Evolutionary conservation across 1,140 invertebrate species (phyloP), one percentile per base, ranked within the genome.

Genomic region (Leptinotarsa texana): DNA sequence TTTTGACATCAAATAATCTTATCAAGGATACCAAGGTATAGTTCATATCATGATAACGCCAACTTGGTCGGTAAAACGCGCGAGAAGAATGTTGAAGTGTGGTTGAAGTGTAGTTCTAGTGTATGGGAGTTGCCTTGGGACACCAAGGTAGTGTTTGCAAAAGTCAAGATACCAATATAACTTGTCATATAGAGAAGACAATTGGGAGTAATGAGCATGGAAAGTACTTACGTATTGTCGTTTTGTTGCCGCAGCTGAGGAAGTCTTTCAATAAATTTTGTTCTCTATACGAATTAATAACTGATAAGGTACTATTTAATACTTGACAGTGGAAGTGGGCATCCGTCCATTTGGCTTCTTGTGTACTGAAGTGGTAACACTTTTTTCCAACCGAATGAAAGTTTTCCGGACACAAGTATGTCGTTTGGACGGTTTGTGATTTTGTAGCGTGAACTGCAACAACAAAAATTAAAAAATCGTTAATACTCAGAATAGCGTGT

Each of bases 291-390:
- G 51, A 62, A 62, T 62, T 17, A 22, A 93, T 88, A 24, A 90
- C 88, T 13, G 91, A 90, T 24, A 94, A 83, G 68, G 90, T 91
- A 72, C 91, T 89, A 68, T 90, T 89, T 75, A 88, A 86, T 42
- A 92, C 90, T 82, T 90, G 88, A 83, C 93, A 94, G 57, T 89
- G 84, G 81, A 91, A 93, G 78, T 92, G 88, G 11, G 93, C 92
- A 17, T 91, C 89, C 76, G 91, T 89, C 93, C 93, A 94, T n/a
- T 89, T 89, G 0, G 89, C 88, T 33, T 88, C 89, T 69, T 89
- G 88, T 13, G 87, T 89, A 79, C 92, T 93, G 83, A 94, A 89
- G 85, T 89, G 93, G 82, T 93, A 94, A 82, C 93, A 94, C 81
- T 90, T 91, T 81, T 91, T 89, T 24, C 92, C 92, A 22, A 93